A percentile compares a stretch with the other conserved stretches of the same genome.
phyloP scores from a whole-genome alignment of 1,140 invertebrate genomes.

The Sipha flava region DNA sequence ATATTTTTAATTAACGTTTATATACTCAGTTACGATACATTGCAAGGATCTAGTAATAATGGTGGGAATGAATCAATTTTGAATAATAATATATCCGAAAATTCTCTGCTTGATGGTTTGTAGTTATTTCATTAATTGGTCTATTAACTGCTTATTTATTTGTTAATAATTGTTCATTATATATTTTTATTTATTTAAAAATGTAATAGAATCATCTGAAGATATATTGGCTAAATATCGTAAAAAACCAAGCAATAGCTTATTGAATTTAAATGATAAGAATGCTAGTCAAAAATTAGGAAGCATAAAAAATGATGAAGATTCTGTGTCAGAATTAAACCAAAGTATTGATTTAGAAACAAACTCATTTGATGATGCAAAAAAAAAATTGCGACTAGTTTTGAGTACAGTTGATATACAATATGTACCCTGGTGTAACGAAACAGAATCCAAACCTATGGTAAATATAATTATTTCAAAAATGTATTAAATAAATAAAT shows the following conservation, averaged over 20 bases:
- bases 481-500: too few relatives aligned
- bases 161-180: not conserved
- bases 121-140: conserved; percentile 37
- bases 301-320: conserved; percentile 45
- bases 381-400: conserved; percentile 84
- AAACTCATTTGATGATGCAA: conserved; percentile 73
- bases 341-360: conserved; percentile 39
- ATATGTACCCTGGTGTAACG: conserved; percentile 35
- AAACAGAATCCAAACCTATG: conserved; percentile 29
- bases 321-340: conserved; percentile 43
- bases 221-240: conserved; percentile 94
- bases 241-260: conserved; percentile 53
- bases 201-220: conserved; percentile 62
- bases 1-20: not conserved
- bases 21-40: not conserved
- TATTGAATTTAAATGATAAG: not conserved
- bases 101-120: not conserved
- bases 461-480: too few relatives aligned
- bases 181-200: not conserved
- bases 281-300: conserved; percentile 33
- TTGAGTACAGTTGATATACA: conserved; percentile 73
- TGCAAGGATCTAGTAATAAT: not conserved
- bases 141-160: not conserved
- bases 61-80: not conserved
- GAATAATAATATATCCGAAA: not conserved